These are phyloP conservation scores for Echiichthys vipera DNA, from an alignment of 2,797 vertebrate species.

Conservation along the genomic window DNA sequence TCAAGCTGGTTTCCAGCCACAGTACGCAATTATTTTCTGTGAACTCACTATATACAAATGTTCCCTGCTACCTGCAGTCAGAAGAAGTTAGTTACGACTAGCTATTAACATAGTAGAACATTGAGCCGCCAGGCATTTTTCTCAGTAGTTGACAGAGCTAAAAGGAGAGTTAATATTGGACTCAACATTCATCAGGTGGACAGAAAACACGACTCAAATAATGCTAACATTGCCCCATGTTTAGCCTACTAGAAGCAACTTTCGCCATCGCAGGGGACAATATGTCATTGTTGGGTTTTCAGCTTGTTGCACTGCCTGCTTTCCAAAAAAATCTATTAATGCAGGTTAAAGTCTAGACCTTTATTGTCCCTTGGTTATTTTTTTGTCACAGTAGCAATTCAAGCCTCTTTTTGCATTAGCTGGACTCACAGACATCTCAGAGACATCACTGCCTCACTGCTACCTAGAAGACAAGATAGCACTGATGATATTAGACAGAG, in stretches of 20 bases:
- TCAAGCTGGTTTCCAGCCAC: neutral
- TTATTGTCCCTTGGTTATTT: neutral
- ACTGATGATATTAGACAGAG: slow-evolving; percentile 64
- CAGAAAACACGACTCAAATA: neutral
- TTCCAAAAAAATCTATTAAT: neutral
- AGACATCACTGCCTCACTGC: slow-evolving; percentile 5
- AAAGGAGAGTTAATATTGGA: neutral
- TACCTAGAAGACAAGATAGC: slow-evolving; percentile 44
- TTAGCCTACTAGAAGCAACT: neutral
- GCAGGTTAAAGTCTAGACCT: neutral
- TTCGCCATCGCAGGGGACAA: neutral
- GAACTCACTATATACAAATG: neutral
- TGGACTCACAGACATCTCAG: slow-evolving; percentile 9
- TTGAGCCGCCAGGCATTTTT: neutral
- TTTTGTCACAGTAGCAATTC: slow-evolving; percentile 1
- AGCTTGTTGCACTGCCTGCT: neutral
- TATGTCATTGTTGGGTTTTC: neutral
- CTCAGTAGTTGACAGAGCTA: neutral
- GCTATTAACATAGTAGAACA: neutral
- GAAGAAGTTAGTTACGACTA: neutral
- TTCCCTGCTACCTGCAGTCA: neutral
- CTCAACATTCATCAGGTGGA: neutral
- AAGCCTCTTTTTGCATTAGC: neutral
- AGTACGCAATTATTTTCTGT: neutral
- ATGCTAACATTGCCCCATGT: neutral